phyloP scores from a whole-genome alignment of 2,888 invertebrate species.

The Morpho deidamia region DNA sequence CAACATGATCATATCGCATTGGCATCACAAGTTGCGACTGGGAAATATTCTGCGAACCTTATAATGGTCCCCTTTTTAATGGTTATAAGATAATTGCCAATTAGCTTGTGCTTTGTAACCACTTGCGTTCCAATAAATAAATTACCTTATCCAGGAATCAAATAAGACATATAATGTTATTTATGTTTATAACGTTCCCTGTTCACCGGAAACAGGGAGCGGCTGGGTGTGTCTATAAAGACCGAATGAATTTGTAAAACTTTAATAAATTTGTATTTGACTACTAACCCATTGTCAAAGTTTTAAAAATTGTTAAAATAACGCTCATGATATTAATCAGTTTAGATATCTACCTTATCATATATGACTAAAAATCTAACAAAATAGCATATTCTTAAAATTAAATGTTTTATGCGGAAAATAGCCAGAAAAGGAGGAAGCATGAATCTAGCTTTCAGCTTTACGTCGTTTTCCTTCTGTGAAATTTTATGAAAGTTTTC shows the following conservation, averaged over 20 bases:
- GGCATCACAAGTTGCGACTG: slow-evolving; percentile 46
- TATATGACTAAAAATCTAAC: no score
- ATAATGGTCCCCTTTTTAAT: slow-evolving; percentile 39
- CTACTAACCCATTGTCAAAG: no score
- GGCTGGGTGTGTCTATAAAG: slow-evolving; percentile 67
- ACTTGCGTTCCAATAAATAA: slow-evolving; percentile 3
- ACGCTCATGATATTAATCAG: no score
- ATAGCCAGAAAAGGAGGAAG: no score
- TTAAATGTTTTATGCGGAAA: no score
- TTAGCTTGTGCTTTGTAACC: background rate
- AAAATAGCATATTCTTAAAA: no score
- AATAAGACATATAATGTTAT: slow-evolving; percentile 43
- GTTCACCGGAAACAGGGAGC: slow-evolving; percentile 67
- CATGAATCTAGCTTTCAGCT: no score
- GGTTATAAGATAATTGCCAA: slow-evolving; percentile 5
- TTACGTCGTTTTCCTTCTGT: no score
- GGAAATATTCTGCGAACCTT: slow-evolving; percentile 51
- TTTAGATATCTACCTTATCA: no score
- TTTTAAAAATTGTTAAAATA: no score
- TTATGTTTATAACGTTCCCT: slow-evolving; percentile 54
- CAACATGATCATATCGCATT: slow-evolving; percentile 67
- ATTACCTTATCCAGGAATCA: slow-evolving; percentile 9
- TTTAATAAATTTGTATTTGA: slow-evolving; percentile 13
- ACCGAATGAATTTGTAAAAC: slow-evolving; percentile 41
- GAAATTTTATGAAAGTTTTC: no score